phyloP scores from a whole-genome alignment of 2,888 invertebrate species.

The Ectobius pallidus region DNA sequence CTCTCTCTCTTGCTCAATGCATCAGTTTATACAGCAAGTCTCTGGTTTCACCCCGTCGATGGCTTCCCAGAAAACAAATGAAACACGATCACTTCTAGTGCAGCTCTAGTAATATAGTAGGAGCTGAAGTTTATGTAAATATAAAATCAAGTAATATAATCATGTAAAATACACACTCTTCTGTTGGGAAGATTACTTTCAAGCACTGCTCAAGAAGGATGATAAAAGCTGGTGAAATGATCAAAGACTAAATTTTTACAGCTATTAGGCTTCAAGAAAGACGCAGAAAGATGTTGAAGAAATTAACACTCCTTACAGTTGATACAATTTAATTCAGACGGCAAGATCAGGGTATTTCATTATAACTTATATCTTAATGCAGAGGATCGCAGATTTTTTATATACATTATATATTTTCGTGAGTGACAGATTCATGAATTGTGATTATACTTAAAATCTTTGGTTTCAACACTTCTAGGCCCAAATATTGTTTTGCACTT shows the following conservation, averaged over 20 bases:
- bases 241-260: background rate
- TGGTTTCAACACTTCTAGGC: no score
- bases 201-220: background rate
- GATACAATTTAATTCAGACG: no score
- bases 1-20: no score
- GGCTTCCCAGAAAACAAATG: slow-evolving; percentile 33
- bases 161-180: slow-evolving; percentile 1
- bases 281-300: no score
- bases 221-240: background rate
- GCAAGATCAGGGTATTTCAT: no score
- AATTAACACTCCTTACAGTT: no score
- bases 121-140: slow-evolving; percentile 31
- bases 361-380: no score
- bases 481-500: no score
- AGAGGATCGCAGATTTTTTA: no score
- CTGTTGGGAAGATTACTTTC: background rate
- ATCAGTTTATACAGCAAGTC: slow-evolving; percentile 17
- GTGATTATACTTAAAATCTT: no score
- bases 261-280: background rate
- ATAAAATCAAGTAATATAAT: slow-evolving; percentile 25
- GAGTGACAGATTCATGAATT: no score
- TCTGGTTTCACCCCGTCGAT: slow-evolving; percentile 24
- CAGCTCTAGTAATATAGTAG: slow-evolving; percentile 33
- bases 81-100: slow-evolving; percentile 20
- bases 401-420: no score